A percentile compares a stretch with the other conserved stretches of the same genome.
phyloP scores from a whole-genome alignment of 2,888 invertebrate species.

The Standfussiana lucernea region DNA sequence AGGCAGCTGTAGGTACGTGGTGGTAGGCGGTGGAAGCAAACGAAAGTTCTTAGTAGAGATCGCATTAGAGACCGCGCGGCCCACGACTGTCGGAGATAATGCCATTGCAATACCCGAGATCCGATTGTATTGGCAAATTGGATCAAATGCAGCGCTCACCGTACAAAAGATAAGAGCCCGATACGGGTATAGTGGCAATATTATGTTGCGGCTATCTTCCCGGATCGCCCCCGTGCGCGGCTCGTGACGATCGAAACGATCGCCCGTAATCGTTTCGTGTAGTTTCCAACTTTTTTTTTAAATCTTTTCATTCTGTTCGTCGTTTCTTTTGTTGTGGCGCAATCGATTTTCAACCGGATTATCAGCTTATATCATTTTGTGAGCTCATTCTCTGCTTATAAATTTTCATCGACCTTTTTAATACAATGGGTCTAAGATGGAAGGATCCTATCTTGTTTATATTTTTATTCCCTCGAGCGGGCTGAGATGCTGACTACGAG shows the following conservation, averaged over 20 bases:
- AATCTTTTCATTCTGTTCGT: constrained; percentile 71
- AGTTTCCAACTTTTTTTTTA: constrained; percentile 74
- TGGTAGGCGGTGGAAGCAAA: constrained; percentile 72
- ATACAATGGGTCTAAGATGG: constrained; percentile 56
- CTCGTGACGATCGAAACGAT: constrained; percentile 74
- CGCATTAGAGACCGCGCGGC: constrained; percentile 85
- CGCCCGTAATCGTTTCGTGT: constrained; percentile 75
- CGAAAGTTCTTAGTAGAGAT: constrained; percentile 83
- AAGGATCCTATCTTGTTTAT: constrained; percentile 44
- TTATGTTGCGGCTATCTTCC: constrained; percentile 83
- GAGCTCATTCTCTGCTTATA: constrained; percentile 66
- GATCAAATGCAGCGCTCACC: constrained; percentile 90
- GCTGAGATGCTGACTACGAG: constrained; percentile 43
- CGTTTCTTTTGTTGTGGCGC: constrained; percentile 73
- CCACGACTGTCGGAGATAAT: constrained; percentile 86
- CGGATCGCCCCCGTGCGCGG: constrained; percentile 75
- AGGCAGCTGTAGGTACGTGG: constrained; percentile 57
- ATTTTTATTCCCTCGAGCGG: constrained; percentile 40
- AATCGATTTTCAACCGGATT: constrained; percentile 72
- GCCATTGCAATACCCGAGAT: constrained; percentile 89
- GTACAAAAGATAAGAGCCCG: constrained; percentile 88
- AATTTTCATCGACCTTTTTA: constrained; percentile 64
- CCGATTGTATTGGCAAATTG: constrained; percentile 91
- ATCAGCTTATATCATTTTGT: constrained; percentile 69
- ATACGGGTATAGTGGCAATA: constrained; percentile 83